Percentiles rank a stretch among this genome's conserved stretches.
Conservation (phyloP, 2,797 vertebrate genomes). For the Peromyscus attwateri region DNA sequence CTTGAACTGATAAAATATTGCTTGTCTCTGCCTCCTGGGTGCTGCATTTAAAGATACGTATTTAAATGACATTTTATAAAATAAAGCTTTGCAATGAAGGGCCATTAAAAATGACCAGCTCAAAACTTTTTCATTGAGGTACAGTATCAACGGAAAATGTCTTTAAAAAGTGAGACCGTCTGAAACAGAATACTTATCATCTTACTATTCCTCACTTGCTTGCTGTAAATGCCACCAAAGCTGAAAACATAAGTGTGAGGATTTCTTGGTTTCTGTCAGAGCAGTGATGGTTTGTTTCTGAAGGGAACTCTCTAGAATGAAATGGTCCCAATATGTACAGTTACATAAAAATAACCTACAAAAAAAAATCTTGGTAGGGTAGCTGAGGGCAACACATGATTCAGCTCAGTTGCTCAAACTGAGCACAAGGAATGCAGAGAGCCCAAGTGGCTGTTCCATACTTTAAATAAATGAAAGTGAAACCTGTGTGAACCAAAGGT, state of each 20-base stretch:
- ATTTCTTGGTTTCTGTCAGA: background rate
- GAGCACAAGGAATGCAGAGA: background rate
- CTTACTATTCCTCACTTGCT: background rate
- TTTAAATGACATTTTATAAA: background rate
- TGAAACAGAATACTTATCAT: background rate
- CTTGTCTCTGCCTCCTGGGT: background rate
- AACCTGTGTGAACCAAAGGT: background rate
- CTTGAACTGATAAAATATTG: background rate
- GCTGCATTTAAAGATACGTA: background rate
- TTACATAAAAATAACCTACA: background rate
- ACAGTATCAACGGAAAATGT: background rate
- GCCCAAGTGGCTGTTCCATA: background rate
- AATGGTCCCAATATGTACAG: background rate
- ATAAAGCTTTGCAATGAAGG: background rate
- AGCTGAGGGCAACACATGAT: background rate
- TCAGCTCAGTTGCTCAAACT: background rate
- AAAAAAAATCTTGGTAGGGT: background rate
- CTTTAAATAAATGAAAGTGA: conserved; percentile 49
- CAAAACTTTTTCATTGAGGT: background rate
- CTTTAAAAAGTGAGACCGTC: background rate
- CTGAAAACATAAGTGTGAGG: background rate
- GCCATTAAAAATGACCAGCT: background rate
- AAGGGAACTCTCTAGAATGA: background rate
- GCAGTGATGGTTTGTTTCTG: background rate
- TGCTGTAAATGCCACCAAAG: background rate